phyloP scores from a whole-genome alignment of 2,888 invertebrate species.

The Rambutsinella grinnellia region DNA sequence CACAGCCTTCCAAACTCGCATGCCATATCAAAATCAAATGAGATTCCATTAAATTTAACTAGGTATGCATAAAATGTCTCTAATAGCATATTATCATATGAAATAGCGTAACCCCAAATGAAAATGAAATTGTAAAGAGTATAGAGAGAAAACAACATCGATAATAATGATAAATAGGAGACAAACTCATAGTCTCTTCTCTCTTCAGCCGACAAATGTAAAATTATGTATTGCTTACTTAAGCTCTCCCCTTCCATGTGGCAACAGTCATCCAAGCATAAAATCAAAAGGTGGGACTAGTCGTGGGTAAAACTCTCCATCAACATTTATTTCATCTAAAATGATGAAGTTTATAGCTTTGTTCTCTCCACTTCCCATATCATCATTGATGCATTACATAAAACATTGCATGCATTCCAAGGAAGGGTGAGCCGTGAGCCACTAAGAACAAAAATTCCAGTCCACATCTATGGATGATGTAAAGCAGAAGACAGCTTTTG shows the following conservation, averaged over 20 bases:
- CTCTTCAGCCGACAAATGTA: slow-evolving; percentile 22
- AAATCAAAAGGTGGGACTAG: neutral
- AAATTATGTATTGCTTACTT: slow-evolving; percentile 21
- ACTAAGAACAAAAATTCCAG: neutral
- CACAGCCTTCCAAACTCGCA: too few relatives aligned
- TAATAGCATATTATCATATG: neutral
- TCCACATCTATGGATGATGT: neutral
- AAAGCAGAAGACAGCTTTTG: neutral
- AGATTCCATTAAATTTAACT: neutral
- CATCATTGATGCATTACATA: slow-evolving; percentile 17
- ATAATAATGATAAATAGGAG: slow-evolving; percentile 38
- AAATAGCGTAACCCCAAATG: slow-evolving; percentile 10
- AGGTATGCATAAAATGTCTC: neutral
- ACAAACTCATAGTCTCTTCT: neutral
- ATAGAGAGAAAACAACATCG: neutral
- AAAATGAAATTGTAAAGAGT: slow-evolving; percentile 29
- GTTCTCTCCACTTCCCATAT: slow-evolving; percentile 14
- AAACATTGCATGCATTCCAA: slow-evolving; percentile 47
- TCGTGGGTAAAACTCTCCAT: neutral
- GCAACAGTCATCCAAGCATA: neutral
- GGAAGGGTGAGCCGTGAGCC: slow-evolving; percentile 28
- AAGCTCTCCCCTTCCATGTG: neutral
- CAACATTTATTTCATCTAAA: neutral
- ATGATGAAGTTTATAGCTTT: slow-evolving; percentile 9
- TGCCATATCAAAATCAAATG: too few relatives aligned